Conservation (phyloP, 2,888 invertebrate genomes). For the Stramonita haemastoma region DNA sequence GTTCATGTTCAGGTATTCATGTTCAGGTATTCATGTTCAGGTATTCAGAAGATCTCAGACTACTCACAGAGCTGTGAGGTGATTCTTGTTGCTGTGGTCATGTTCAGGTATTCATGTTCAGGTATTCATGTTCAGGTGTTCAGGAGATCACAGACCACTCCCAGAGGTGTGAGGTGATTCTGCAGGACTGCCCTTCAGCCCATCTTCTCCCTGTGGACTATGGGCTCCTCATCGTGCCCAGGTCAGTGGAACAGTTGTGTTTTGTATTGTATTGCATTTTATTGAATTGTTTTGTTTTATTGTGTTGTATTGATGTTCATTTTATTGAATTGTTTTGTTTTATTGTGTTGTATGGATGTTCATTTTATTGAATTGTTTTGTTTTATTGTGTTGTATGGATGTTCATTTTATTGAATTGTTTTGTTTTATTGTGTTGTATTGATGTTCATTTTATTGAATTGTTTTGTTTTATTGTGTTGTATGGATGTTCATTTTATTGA, state of each 20-base stretch:
- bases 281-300: too few relatives aligned
- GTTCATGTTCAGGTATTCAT: too few relatives aligned
- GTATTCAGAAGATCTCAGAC: not conserved
- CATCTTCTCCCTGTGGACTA: constrained; percentile 54
- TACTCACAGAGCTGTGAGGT: constrained; percentile 17
- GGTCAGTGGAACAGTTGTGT: constrained; percentile 48
- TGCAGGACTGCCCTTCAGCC: constrained; percentile 57
- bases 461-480: not conserved
- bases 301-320: too few relatives aligned
- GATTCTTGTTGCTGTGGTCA: constrained; percentile 44
- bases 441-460: too few relatives aligned
- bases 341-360: too few relatives aligned
- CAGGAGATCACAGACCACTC: not conserved
- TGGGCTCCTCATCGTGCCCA: constrained; percentile 53
- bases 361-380: too few relatives aligned
- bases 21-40: not conserved
- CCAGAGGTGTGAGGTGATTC: constrained; percentile 42
- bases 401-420: too few relatives aligned
- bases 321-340: too few relatives aligned
- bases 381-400: too few relatives aligned
- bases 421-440: too few relatives aligned
- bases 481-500: too few relatives aligned
- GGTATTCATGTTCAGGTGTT: not conserved
- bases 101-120: too few relatives aligned
- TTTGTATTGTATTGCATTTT: not conserved